Base-by-base conservation (phyloP, 2,888 invertebrate genomes). In the Eurois occulta region DNA sequence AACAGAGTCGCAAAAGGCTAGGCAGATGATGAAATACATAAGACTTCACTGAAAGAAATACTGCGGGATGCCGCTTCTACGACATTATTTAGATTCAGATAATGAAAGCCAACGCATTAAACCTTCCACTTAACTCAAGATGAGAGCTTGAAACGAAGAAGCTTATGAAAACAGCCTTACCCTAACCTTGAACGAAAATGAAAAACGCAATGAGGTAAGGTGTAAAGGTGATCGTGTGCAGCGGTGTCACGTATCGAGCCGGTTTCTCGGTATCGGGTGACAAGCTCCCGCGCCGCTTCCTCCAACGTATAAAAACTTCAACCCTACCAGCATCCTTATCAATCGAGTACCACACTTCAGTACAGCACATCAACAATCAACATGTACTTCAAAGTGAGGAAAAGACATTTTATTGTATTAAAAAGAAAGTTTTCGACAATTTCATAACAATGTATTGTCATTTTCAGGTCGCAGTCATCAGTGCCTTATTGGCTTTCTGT, bases 311-410 rank as follows among this genome's bases (percentile, higher is more conserved):
- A 96, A 96, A 96, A 96, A 94, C 94, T 94, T 94, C 94, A 93
- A 93, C 91, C 92, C 91, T 90, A 87, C 89, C 86, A 83, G 90
- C 89, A 87, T 91, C 91, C 89, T 91, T 93, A 96, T 93, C 96
- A 96, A 94, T 94, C 92, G 93, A 92, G 91, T 90, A 90, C 92
- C 90, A 91, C 87, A 91, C 90, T 92, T 92, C 93, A 92, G 89
- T 90, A 91, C 88, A 91, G 87, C 90, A 93, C 90, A 92, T 90
- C 95, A 95, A 93, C 93, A 96, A 92, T 90, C 95, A 95, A 93
- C 93, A 96, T 96, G 96, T 95, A 93, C 91, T 92, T 93, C 84
- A 95, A 95, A 96, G 96, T 96, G 90, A 96, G 95, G 88, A 84
- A 70, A 67, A 70, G 1, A 58, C 24, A 38, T 72, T 79, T 43